Evolutionary conservation across 2,113 vertebrate species (phyloP).

Genomic region (Orycteropus afer): DNA sequence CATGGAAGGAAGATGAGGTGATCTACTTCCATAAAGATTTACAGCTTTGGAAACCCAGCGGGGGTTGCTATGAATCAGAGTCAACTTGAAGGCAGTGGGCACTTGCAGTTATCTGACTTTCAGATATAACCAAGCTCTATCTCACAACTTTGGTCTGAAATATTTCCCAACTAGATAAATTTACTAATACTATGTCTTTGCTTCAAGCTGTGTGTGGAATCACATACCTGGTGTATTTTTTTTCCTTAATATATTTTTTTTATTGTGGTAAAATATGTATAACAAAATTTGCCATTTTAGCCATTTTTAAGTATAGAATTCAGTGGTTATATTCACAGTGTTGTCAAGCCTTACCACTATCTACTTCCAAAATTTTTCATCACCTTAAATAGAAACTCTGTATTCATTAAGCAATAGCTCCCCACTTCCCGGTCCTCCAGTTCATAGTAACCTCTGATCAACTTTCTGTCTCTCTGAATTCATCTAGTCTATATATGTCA

Average conservation of each 20-base stretch:
- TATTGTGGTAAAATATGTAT: not conserved
- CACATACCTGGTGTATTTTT: not conserved
- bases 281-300: not conserved
- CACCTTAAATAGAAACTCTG: not conserved
- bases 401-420: not conserved
- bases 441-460: not conserved
- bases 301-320: not conserved
- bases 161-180: not conserved
- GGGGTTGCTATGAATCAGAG: no score
- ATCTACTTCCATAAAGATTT: no score
- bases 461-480: not conserved
- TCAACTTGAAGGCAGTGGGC: no score
- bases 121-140: not conserved
- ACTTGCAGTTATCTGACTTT: not conserved
- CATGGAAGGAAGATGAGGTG: no score
- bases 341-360: not conserved
- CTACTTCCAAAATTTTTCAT: not conserved
- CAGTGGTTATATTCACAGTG: not conserved
- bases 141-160: constrained; percentile 44
- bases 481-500: not conserved
- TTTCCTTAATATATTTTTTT: not conserved
- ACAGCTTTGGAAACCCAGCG: no score
- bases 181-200: not conserved
- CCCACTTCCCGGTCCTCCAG: not conserved
- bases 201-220: constrained; percentile 39